Base-by-base conservation (phyloP, 2,888 invertebrate species). In the Tromatobia lineatoria region DNA sequence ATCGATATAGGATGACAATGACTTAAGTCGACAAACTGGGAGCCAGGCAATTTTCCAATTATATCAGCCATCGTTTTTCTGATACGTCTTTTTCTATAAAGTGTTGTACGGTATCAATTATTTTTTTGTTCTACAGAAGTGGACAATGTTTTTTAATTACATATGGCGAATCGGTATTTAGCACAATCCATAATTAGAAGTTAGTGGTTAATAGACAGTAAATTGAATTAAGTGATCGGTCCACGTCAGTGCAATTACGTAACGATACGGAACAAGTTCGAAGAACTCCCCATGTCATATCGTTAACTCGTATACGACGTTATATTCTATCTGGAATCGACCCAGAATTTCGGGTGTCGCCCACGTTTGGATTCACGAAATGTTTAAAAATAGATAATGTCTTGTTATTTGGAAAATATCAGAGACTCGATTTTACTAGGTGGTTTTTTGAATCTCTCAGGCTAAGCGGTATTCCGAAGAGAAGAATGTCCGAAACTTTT, bases 11-110 rank as follows among this genome's bases (percentile, higher is more conserved):
- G 29, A 25, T 25, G n/a, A 20, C 29, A 57, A n/a, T 42, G 66
- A 42, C 25, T n/a, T 61, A 61, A 13, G 0, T 64, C 45, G 23
- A 52, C 50, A n/a, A 18, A 47, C 54, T 15, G 10, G 61, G 20
- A 42, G 52, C 25, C 61, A 45, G 23, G 45, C 45, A 80, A 75
- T 77, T 82, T 50, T 82, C 76, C 66, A 76, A 77, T 82, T 57
- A 73, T 38, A 52, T 8, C 50, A 15, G 10, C 74, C 69, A 45
- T 59, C 11, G 29, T 66, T 57, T 57, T 11, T 78, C 67, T 74
- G 42, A 11, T 52, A 38, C 29, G 29, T 29, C 29, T 29, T 29
- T 29, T 29, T 29, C 29, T 3, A 29, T 29, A 29, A 2, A 29
- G 4, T 29, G 29, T 29, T 29, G 4, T 4, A 29, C 29, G 29